Percentiles rank a stretch among this genome's conserved stretches.
These are phyloP conservation scores for Diplazon laetatorius DNA, from an alignment of 2,888 invertebrate species.

Conservation along the genomic window DNA sequence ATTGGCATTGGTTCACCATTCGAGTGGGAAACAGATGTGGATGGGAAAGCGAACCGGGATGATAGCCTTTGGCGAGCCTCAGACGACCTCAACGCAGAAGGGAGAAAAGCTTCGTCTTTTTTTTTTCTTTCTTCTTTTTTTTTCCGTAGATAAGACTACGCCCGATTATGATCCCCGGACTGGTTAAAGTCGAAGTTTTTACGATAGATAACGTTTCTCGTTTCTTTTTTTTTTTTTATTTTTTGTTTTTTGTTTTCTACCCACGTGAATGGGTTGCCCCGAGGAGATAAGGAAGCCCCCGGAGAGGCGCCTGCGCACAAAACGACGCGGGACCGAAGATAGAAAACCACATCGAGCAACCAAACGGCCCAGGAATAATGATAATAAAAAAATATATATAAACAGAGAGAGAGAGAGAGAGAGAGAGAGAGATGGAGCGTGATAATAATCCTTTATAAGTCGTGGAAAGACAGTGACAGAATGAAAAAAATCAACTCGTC, in stretches of 20 bases:
- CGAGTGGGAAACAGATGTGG: conserved; percentile 62
- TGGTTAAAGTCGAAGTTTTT: conserved; percentile 81
- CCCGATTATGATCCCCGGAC: conserved; percentile 80
- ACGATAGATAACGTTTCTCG: conserved; percentile 75
- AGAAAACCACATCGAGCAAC: conserved; percentile 30
- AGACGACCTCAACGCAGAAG: conserved; percentile 54
- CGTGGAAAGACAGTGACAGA: conserved; percentile 27
- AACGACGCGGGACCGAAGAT: conserved; percentile 42
- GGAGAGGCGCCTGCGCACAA: conserved; percentile 47
- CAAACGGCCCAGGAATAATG: conserved; percentile 39
- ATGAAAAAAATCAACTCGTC: conserved; percentile 50
- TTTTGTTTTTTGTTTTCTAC: too few relatives aligned
- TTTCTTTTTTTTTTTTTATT: too few relatives aligned
- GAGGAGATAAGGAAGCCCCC: conserved; percentile 70
- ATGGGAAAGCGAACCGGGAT: conserved; percentile 43
- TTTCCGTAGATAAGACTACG: too few relatives aligned
- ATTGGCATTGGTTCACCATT: conserved; percentile 23
- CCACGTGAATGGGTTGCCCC: conserved; percentile 72
- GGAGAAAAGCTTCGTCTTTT: conserved; percentile 66
- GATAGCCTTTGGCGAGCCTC: conserved; percentile 66
- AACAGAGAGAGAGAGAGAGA: conserved; percentile 20
- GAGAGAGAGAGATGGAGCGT: conserved; percentile 28
- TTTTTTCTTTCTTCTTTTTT: too few relatives aligned
- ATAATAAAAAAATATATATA: too few relatives aligned
- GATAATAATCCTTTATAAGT: too few relatives aligned